These are phyloP conservation scores for Lucinisca nassula DNA, from an alignment of 2,888 invertebrate species.

Conservation along the genomic window DNA sequence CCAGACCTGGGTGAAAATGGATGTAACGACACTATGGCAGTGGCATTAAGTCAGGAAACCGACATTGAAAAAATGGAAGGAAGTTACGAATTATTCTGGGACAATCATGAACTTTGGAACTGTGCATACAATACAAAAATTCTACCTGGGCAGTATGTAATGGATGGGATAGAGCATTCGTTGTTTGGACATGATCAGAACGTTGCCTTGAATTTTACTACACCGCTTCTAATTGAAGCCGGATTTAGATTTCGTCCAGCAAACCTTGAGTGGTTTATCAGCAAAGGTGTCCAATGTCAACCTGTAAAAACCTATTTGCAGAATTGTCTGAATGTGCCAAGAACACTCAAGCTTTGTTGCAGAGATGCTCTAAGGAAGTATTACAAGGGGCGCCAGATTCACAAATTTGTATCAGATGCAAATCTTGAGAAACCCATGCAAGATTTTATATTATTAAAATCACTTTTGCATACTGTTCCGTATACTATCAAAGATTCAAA, in stretches of 20 bases:
- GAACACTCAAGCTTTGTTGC: background rate
- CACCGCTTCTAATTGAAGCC: background rate
- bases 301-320: background rate
- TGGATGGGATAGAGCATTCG: background rate
- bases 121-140: too few species aligned
- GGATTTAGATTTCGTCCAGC: background rate
- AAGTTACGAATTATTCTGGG: too few species aligned
- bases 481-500: too few species aligned
- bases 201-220: background rate
- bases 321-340: background rate
- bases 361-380: background rate
- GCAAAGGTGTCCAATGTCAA: background rate
- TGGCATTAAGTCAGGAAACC: background rate
- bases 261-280: background rate
- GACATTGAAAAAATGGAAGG: too few species aligned
- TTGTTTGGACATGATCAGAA: background rate
- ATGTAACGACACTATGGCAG: background rate
- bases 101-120: too few species aligned
- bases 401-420: background rate
- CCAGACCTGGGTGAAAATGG: background rate
- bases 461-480: background rate
- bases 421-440: background rate
- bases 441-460: slow-evolving; percentile 20
- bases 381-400: background rate
- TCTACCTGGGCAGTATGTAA: background rate